These are phyloP conservation scores for Drosophila meridiana DNA, from an alignment of 2,888 invertebrate species.

Conservation along the genomic window DNA sequence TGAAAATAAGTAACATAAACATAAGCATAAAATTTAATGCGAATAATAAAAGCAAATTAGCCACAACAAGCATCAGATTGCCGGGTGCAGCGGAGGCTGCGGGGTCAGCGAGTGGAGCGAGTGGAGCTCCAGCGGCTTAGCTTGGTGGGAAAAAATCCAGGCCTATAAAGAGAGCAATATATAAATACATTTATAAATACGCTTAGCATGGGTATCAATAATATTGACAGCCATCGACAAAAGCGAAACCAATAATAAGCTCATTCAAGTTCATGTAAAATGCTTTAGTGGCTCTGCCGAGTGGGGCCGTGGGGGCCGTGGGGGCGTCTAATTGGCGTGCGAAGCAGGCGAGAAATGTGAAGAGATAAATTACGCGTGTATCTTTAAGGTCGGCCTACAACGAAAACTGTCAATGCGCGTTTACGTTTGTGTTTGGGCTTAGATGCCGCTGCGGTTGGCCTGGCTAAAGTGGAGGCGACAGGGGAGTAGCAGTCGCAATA, in stretches of 20 bases:
- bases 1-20: constrained; percentile 55
- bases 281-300: constrained; percentile 32
- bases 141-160: constrained; percentile 62
- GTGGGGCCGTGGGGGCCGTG: not conserved
- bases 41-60: constrained; percentile 77
- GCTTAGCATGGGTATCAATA: constrained; percentile 67
- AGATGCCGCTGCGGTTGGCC: not conserved
- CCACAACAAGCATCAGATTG: constrained; percentile 56
- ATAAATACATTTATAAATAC: constrained; percentile 51
- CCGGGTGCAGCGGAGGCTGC: not conserved
- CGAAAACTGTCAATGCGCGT: constrained; percentile 66
- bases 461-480: not conserved
- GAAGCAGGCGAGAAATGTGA: constrained; percentile 58
- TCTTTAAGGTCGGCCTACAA: constrained; percentile 53
- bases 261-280: constrained; percentile 79
- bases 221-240: constrained; percentile 63
- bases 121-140: constrained; percentile 33
- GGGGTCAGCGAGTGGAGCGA: not conserved
- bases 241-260: constrained; percentile 72
- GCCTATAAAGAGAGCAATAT: constrained; percentile 62
- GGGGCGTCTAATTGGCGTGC: constrained; percentile 66
- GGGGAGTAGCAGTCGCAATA: not conserved
- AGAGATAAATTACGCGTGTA: constrained; percentile 72
- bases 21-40: constrained; percentile 78
- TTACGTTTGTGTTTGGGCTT: constrained; percentile 31